Evolutionary conservation across 2,797 vertebrate species (phyloP).

Genomic region (Epinephelus malabaricus): DNA sequence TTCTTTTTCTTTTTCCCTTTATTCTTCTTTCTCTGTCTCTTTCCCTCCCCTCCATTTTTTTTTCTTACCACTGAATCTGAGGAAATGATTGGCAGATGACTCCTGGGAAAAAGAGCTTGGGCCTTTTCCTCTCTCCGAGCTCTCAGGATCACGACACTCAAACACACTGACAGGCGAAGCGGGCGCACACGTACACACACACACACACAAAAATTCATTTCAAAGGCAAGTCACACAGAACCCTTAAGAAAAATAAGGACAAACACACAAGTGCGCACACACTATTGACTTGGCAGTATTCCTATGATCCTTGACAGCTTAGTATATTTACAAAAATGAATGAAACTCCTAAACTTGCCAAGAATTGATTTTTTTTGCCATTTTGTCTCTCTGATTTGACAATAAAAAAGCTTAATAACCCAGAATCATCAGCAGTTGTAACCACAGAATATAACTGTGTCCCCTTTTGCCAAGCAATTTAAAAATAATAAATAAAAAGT

Average conservation of each 20-base stretch:
- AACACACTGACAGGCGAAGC: slow-evolving; percentile 72
- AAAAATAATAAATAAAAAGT: neutral
- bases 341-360: slow-evolving; percentile 17
- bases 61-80: slow-evolving; percentile 75
- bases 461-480: neutral
- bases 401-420: slow-evolving; percentile 1
- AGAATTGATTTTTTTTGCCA: slow-evolving; percentile 6
- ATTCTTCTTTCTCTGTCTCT: slow-evolving; percentile 65
- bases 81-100: slow-evolving; percentile 88
- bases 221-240: slow-evolving; percentile 61
- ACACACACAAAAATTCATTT: slow-evolving; percentile 45
- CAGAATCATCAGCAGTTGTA: neutral
- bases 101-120: slow-evolving; percentile 80
- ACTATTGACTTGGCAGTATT: slow-evolving; percentile 29
- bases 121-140: slow-evolving; percentile 77
- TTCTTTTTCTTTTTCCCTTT: slow-evolving; percentile 57
- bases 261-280: slow-evolving; percentile 31
- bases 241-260: slow-evolving; percentile 49
- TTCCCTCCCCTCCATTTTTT: slow-evolving; percentile 48
- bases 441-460: neutral
- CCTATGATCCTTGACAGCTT: slow-evolving; percentile 54
- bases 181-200: slow-evolving; percentile 24
- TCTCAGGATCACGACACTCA: slow-evolving; percentile 79
- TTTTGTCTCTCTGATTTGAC: neutral
- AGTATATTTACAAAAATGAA: slow-evolving; percentile 39